A percentile compares a stretch with the other conserved stretches of the same genome.
phyloP scores from a whole-genome alignment of 1,140 invertebrate species.

The Caenorhabditis elegans region WBcel235 BX284606.5:1035001-1035500 shows the following conservation, averaged over 20 bases:
- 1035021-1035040: too few relatives aligned
- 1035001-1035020: too few relatives aligned
- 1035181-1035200: background rate
- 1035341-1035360: background rate
- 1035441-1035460: too few relatives aligned
- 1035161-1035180: background rate
- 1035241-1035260: background rate
- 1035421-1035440: too few relatives aligned
- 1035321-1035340: background rate
- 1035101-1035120: too few relatives aligned
- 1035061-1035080: too few relatives aligned
- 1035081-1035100: too few relatives aligned
- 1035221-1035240: background rate
- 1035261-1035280: too few relatives aligned
- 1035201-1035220: constrained; percentile 10
- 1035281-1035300: background rate
- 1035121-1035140: background rate
- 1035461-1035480: too few relatives aligned
- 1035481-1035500: too few relatives aligned
- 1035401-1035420: too few relatives aligned
- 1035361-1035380: background rate
- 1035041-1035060: too few relatives aligned
- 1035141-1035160: background rate
- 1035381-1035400: background rate
- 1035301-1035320: background rate